Conservation (phyloP, 2,888 invertebrate genomes). For the Dendrolimus houi region DNA sequence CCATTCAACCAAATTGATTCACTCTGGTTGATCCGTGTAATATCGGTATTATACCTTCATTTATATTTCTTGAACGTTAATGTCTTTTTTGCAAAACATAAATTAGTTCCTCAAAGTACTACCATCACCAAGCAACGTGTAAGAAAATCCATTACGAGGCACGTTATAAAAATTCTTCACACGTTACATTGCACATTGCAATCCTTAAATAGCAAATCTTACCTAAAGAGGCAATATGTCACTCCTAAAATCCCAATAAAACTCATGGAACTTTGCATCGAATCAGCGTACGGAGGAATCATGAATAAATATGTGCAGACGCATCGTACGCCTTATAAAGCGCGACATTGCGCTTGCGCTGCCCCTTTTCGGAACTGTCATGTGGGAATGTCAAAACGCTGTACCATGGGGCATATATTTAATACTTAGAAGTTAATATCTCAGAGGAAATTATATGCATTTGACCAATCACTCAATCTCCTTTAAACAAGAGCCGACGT, state of each 20-base stretch:
- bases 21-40: no score
- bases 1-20: no score
- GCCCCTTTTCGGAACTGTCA: constrained; percentile 28
- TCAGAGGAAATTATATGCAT: no score
- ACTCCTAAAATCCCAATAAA: constrained; percentile 27
- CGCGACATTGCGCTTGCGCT: constrained; percentile 29
- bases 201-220: not conserved
- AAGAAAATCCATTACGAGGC: not conserved
- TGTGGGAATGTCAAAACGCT: constrained; percentile 20
- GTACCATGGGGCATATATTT: not conserved
- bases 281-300: constrained; percentile 34
- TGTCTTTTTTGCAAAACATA: no score
- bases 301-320: constrained; percentile 54
- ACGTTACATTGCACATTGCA: not conserved
- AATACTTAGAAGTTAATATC: no score
- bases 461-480: no score
- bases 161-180: not conserved
- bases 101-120: not conserved
- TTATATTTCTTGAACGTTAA: no score
- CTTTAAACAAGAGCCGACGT: no score
- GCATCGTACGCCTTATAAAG: constrained; percentile 47
- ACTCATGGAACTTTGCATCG: constrained; percentile 36
- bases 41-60: no score
- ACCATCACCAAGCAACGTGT: not conserved
- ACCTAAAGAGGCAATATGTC: constrained; percentile 19